phyloP scores from a whole-genome alignment of 2,888 invertebrate species.

The Julus scanicus region DNA sequence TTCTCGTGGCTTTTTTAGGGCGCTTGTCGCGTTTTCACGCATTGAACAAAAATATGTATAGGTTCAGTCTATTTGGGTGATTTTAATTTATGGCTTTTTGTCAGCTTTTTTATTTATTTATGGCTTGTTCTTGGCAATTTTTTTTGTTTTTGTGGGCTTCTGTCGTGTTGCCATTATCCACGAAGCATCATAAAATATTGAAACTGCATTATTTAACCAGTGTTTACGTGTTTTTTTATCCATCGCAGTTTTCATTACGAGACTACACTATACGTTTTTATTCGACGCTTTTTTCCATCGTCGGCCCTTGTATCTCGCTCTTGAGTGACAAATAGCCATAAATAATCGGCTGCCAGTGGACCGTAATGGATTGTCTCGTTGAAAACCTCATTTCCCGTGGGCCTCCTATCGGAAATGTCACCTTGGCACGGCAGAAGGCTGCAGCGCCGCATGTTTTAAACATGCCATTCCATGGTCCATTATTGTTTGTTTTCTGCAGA shows the following conservation, averaged over 20 bases:
- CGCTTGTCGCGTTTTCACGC: too few relatives aligned
- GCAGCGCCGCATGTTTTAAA: conserved; percentile 38
- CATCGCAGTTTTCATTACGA: conserved; percentile 4
- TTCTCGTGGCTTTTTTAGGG: too few relatives aligned
- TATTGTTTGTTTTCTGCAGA: conserved; percentile 30
- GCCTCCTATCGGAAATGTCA: conserved; percentile 51
- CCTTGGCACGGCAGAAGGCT: conserved; percentile 33
- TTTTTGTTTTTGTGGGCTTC: not conserved
- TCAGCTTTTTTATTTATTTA: not conserved
- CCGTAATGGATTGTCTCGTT: conserved; percentile 48
- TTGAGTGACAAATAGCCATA: conserved; percentile 47
- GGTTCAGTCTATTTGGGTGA: not conserved
- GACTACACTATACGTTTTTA: not conserved
- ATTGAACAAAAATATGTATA: too few relatives aligned
- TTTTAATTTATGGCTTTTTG: not conserved
- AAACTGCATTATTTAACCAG: conserved; percentile 22
- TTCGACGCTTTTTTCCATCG: not conserved
- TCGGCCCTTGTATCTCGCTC: not conserved
- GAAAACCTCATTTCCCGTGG: conserved; percentile 49
- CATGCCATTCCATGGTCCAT: conserved; percentile 30
- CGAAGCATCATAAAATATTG: not conserved
- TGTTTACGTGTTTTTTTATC: conserved; percentile 2
- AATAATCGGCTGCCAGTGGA: conserved; percentile 37
- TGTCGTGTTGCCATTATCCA: not conserved
- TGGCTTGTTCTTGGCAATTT: too few relatives aligned